Conservation (phyloP, 1,140 invertebrate species). For the Drosophila ironensis region DNA sequence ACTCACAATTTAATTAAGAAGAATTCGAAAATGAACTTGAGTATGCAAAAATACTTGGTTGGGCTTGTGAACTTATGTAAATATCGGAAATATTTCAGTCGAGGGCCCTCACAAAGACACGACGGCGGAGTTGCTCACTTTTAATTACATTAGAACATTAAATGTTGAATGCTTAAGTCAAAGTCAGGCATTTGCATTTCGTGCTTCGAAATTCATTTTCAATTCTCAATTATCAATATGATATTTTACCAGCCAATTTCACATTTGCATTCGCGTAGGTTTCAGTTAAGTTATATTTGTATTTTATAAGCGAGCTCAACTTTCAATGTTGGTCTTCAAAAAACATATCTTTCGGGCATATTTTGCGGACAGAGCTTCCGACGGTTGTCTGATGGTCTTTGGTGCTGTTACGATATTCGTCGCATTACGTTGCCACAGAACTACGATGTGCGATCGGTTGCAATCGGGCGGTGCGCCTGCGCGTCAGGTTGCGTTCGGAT, state of each 20-base stretch:
- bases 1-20: conserved; percentile 66
- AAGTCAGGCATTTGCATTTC: conserved; percentile 54
- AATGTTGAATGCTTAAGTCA: conserved; percentile 58
- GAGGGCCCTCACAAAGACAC: conserved; percentile 62
- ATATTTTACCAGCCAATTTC: conserved; percentile 19
- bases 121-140: conserved; percentile 36
- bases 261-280: conserved; percentile 60
- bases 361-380: conserved; percentile 18
- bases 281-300: conserved; percentile 21
- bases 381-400: conserved; percentile 31
- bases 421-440: not conserved
- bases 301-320: conserved; percentile 11
- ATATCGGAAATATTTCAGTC: conserved; percentile 38
- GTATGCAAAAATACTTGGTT: conserved; percentile 33
- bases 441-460: conserved; percentile 1
- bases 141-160: conserved; percentile 62
- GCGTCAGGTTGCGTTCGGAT: conserved; percentile 61
- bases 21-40: conserved; percentile 66
- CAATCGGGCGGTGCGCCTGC: conserved; percentile 54
- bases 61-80: conserved; percentile 71
- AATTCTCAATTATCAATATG: conserved; percentile 37
- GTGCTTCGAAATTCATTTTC: conserved; percentile 22
- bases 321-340: too few relatives aligned
- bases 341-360: conserved; percentile 11
- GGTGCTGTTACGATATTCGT: conserved; percentile 30